A percentile compares a stretch with the other conserved stretches of the same genome.
Evolutionary conservation across 2,888 invertebrate genomes (phyloP).

Genomic region (Selenia dentaria): DNA sequence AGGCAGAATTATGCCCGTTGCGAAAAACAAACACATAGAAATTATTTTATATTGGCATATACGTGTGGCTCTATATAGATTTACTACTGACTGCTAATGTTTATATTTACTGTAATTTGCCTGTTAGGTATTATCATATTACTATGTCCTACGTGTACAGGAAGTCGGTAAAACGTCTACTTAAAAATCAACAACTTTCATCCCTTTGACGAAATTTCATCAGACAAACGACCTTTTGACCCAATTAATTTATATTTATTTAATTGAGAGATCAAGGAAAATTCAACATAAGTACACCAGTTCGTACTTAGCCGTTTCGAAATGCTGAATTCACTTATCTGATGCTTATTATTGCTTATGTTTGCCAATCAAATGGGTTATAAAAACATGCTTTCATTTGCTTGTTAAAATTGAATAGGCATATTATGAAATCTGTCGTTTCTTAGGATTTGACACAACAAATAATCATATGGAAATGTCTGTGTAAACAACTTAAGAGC

Average conservation of each 20-base stretch:
- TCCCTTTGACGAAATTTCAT: too few species aligned
- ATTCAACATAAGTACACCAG: slow-evolving; percentile 29
- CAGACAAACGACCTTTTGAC: too few species aligned
- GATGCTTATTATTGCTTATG: slow-evolving; percentile 40
- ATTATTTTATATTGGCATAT: too few species aligned
- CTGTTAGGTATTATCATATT: too few species aligned
- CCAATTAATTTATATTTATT: slow-evolving; percentile 6
- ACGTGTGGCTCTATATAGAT: too few species aligned
- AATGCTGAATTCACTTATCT: slow-evolving; percentile 30
- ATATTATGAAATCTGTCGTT: slow-evolving; percentile 10
- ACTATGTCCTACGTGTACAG: too few species aligned
- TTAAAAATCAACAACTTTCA: too few species aligned
- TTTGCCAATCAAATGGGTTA: slow-evolving; percentile 53
- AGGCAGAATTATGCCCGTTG: too few species aligned
- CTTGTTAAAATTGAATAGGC: slow-evolving; percentile 29
- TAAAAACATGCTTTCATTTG: slow-evolving; percentile 45
- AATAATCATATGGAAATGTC: slow-evolving; percentile 1
- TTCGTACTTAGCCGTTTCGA: slow-evolving; percentile 33
- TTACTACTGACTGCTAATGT: too few species aligned
- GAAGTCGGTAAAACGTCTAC: too few species aligned
- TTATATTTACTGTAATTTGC: too few species aligned
- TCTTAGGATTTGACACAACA: slow-evolving; percentile 11
- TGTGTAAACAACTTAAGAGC: neutral
- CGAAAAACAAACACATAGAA: too few species aligned
- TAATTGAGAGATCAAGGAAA: slow-evolving; percentile 17